Evolutionary conservation across 2,113 vertebrate species (phyloP), one percentile per base, ranked within the genome.

Genomic region (Atlantisia rogersi): DNA sequence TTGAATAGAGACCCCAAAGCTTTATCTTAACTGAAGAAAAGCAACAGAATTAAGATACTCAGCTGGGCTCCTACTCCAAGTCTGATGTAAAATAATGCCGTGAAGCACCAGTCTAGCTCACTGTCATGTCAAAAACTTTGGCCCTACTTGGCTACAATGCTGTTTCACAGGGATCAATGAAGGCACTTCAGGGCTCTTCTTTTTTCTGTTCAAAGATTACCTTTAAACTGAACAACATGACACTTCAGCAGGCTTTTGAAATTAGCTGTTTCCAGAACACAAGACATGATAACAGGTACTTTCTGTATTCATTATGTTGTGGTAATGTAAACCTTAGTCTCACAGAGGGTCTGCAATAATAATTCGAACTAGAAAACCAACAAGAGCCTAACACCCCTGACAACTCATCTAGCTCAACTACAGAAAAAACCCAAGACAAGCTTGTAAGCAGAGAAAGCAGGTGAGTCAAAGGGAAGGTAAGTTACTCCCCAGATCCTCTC

Each of bases 241-340:
- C 42, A 35, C 32, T 44, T 65, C 0, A 81, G 28, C 22, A 76
- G 39, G 18, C 55, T 81, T 85, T 50, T 12, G 14, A 63, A 46
- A 78, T 59, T 37, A 37, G 29, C 5, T 0, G 0, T 29, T 87
- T 70, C 18, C 71, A 63, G 40, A 77, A 35, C 4, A 1, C 13
- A 29, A 67, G 35, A 46, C 59, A 63, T 29, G 40, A 4, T 10
- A 63, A 29, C 18, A 82, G 76, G 19, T 25, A 28, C 8, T 55
- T 9, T 14, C 42, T 63, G 25, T 12, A 26, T 31, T 59, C 13
- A 2, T 32, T 19, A 31, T 0, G 0, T 31, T 16, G 31, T 50
- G 32, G 46, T 11, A 89, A 39, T 0, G 2, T 7, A 52, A 73
- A 64, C 12, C 71, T 29, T 7, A 14, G 8, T 20, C 12, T 52